Evolutionary conservation across 2,888 invertebrate species (phyloP).

Genomic region (Enchytraeus crypticus): DNA sequence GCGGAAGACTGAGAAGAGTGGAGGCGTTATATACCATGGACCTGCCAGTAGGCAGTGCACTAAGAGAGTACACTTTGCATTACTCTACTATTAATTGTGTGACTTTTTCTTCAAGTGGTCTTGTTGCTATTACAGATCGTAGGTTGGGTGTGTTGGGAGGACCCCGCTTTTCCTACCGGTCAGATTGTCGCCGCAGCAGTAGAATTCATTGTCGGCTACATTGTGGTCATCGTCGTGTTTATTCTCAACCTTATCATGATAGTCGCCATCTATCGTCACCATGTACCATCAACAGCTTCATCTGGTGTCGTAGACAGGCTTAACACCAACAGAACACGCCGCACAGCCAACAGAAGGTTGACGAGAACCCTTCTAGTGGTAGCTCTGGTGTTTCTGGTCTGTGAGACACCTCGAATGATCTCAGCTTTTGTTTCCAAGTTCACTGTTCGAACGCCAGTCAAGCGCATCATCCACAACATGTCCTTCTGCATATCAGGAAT

Average conservation of each 20-base stretch:
- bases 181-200: constrained; percentile 9
- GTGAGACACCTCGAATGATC: constrained; percentile 21
- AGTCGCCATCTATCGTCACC: constrained; percentile 6
- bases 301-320: too few species aligned
- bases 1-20: too few species aligned
- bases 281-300: neutral
- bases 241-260: constrained; percentile 16
- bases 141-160: constrained; percentile 20
- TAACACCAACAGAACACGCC: neutral
- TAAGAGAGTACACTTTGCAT: too few species aligned
- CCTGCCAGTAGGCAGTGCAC: too few species aligned
- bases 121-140: neutral
- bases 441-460: constrained; percentile 5
- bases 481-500: constrained; percentile 20
- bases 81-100: too few species aligned
- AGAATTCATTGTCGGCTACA: constrained; percentile 17
- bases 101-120: too few species aligned
- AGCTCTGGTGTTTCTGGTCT: constrained; percentile 19
- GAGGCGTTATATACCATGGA: too few species aligned
- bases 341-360: constrained; percentile 13
- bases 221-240: constrained; percentile 17
- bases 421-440: constrained; percentile 10
- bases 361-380: constrained; percentile 17
- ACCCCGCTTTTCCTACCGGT: neutral
- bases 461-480: constrained; percentile 14